These are phyloP conservation scores for Platyrinchus mystaceus DNA, from an alignment of 2,797 vertebrate species.

Conservation along the genomic window DNA sequence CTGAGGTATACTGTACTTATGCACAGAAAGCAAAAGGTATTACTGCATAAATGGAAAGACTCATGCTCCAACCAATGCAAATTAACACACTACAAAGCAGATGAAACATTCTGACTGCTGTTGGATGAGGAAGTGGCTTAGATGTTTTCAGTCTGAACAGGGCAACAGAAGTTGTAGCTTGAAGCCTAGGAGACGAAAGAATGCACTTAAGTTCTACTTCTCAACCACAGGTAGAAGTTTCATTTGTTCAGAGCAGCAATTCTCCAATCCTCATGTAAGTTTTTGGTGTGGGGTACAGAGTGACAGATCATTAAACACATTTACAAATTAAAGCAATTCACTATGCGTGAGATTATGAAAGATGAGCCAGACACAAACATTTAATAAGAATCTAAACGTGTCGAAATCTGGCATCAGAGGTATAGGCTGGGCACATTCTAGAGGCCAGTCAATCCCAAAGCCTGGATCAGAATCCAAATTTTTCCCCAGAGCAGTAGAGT, in stretches of 20 bases:
- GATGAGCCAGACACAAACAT: not conserved
- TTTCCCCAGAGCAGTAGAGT: not conserved
- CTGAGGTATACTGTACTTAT: not conserved
- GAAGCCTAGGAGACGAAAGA: not conserved
- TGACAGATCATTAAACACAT: not conserved
- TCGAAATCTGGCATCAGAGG: not conserved
- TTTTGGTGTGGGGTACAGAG: not conserved
- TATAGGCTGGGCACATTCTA: not conserved
- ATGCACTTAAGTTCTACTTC: not conserved
- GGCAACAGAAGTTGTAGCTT: not conserved
- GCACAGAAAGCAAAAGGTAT: not conserved
- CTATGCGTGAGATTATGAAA: not conserved
- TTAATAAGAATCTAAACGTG: slow-evolving; percentile 1
- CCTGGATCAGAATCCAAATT: not conserved
- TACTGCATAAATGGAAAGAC: not conserved
- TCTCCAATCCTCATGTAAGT: not conserved
- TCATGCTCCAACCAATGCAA: not conserved
- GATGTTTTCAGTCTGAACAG: not conserved
- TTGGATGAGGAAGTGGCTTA: not conserved
- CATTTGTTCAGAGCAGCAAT: not conserved
- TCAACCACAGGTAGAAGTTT: not conserved
- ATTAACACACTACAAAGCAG: not conserved
- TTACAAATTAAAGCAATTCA: slow-evolving; percentile 23
- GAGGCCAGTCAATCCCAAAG: not conserved
- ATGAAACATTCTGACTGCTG: not conserved